These are phyloP conservation scores for Drosophila hydei DNA, from an alignment of 1,140 invertebrate species.

Conservation along the genomic window DNA sequence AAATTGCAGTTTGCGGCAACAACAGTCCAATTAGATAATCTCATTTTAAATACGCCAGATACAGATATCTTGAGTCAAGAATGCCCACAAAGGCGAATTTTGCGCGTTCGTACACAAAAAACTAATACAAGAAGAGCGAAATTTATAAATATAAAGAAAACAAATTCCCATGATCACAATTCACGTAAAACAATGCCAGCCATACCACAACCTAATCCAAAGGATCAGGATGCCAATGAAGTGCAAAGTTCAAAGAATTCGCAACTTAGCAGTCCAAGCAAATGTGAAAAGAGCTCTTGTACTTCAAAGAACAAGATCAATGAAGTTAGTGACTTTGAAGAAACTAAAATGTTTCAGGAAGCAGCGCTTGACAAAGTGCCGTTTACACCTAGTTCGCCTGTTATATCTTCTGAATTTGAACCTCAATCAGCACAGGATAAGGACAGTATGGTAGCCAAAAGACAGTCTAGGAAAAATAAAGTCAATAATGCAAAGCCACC, in stretches of 20 bases:
- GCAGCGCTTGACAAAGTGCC: background rate
- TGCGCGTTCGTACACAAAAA: constrained; percentile 1
- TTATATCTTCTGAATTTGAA: background rate
- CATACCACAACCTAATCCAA: background rate
- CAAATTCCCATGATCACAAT: background rate
- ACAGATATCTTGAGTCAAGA: background rate
- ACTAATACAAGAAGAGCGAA: background rate
- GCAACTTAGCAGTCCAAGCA: background rate
- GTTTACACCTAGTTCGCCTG: background rate
- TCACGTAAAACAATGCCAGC: background rate
- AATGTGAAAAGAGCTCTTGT: background rate
- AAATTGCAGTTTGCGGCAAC: background rate
- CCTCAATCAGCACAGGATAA: background rate
- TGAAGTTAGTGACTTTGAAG: background rate
- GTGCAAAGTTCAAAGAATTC: background rate
- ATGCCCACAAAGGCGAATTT: background rate
- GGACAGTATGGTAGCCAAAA: too few relatives aligned
- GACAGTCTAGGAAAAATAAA: background rate
- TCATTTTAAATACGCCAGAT: too few relatives aligned
- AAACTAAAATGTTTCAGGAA: background rate
- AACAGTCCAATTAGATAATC: background rate
- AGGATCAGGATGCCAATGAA: background rate
- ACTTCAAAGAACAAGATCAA: background rate
- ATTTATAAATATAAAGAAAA: background rate
- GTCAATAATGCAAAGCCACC: background rate